Evolutionary conservation across 92 coral and sea anemone genomes (phyloP), one percentile per base, ranked within the genome.

Genomic region (Montipora capitata): DNA sequence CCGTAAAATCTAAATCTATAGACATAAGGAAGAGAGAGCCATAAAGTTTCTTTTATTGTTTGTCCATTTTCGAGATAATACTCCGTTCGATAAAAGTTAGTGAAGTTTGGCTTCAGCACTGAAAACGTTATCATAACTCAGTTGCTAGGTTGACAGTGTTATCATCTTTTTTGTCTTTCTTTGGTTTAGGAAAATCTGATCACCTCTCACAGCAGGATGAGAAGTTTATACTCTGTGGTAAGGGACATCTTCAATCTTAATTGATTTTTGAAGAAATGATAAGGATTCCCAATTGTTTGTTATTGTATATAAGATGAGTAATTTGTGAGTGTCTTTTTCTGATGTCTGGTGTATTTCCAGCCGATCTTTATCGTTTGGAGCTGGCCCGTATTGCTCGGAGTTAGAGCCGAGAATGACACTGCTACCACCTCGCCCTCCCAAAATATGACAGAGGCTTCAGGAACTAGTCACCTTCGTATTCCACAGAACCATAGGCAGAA

Each of bases 161-260:
- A 17, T 10, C 65, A 17, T 11, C 15, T 80, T 10, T 27, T 40
- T 40, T 48, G 42, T 68, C 40, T 68, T 35, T 56, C 44, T n/a
- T n/a, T n/a, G n/a, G n/a, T n/a, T n/a, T n/a, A n/a, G n/a, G n/a
- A n/a, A n/a, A n/a, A 68, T 81, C 85, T 66, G 76, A 81, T 72
- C 80, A 59, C 39, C 18, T 27, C 41, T 61, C 62, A n/a, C n/a
- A n/a, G 9, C 79, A 61, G 73, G 72, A 83, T 83, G 87, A 40
- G 71, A 45, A 83, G 58, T 43, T 41, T 73, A 18, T 62, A 51
- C 45, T 71, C 57, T 39, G 41, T 59, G 79, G 80, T 83, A 83
- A 72, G 17, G 12, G 77, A 72, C 16, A 44, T 57, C n/a, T 72
- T 42, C 84, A 71, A 43, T 70, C 66, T 69, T 54, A 68, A 81